phyloP scores from a whole-genome alignment of 1,140 invertebrate genomes.

The Neodiprion pinetum region DNA sequence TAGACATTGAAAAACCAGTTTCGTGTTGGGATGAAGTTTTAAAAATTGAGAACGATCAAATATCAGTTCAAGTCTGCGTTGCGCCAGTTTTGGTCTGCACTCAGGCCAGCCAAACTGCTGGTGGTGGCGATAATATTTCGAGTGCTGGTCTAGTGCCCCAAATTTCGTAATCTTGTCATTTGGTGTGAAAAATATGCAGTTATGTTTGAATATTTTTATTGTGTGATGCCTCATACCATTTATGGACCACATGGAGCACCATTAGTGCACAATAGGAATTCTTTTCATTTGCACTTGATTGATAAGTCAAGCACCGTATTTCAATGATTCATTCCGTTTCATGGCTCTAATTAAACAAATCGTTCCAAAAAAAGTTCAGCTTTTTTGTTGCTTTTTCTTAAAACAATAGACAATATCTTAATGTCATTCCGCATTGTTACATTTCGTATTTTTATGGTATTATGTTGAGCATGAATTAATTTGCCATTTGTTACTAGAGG shows the following conservation, averaged over 20 bases:
- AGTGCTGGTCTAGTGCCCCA: conserved; percentile 83
- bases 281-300: background rate
- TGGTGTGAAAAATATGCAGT: too few species aligned
- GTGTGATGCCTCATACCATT: background rate
- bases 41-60: conserved; percentile 52
- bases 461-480: background rate
- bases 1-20: conserved; percentile 77
- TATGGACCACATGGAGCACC: background rate
- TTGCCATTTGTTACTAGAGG: background rate
- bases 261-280: background rate
- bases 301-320: too few species aligned
- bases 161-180: conserved; percentile 57
- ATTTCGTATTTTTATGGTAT: background rate
- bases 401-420: background rate
- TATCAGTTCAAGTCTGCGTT: conserved; percentile 76
- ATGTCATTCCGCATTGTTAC: background rate
- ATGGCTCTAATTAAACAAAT: background rate
- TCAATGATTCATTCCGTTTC: background rate
- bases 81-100: conserved; percentile 88
- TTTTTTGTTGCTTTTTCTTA: background rate
- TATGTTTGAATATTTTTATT: background rate
- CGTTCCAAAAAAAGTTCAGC: background rate
- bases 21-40: conserved; percentile 82
- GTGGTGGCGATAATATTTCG: conserved; percentile 89
- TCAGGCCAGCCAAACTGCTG: conserved; percentile 81